Evolutionary conservation across 2,113 vertebrate genomes (phyloP), one percentile per base, ranked within the genome.

Genomic region (Crypturellus undulatus): DNA sequence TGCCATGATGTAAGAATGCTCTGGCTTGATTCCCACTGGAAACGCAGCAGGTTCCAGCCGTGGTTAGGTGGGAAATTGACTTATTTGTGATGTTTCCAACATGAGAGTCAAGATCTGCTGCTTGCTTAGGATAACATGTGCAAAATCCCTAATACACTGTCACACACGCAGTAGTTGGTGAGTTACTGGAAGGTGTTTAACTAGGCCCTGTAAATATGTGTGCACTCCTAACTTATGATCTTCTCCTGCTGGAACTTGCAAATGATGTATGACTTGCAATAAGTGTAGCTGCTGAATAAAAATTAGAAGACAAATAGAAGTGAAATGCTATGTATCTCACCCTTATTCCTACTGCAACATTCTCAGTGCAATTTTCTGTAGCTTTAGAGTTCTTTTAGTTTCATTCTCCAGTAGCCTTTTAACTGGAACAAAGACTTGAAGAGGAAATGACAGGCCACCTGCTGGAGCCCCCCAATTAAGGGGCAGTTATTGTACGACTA

Each of bases 191-290:
- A 71, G 28, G 36, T 51, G 58, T 87, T 75, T 79, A 49, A 26
- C 0, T 47, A 6, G 47, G n/a, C 52, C 47, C 51, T 58, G 25
- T 60, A 18, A 69, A 24, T 32, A 4, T 0, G 1, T 30, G 19
- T 22, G 49, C 7, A 49, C 21, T 67, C 79, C 67, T 73, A 8
- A 42, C 72, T 72, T 59, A 30, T 38, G 42, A 36, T 47, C 25
- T 2, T 34, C 32, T 86, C 36, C 59, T 59, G 73, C 69, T 72
- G 73, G 67, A 90, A 69, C 24, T 84, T 73, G 58, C 4, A 21
- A 88, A 34, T 10, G 59, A 36, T 54, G 34, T 36, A 52, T 42
- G 34, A 17, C 64, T 10, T 34, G 32, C 47, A 47, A 56, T 40
- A 90, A 70, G 90, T 79, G 42, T 30, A 67, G 54, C 47, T 72